Evolutionary conservation across 2,797 vertebrate genomes (phyloP).

Genomic region (Esox masquinongy): DNA sequence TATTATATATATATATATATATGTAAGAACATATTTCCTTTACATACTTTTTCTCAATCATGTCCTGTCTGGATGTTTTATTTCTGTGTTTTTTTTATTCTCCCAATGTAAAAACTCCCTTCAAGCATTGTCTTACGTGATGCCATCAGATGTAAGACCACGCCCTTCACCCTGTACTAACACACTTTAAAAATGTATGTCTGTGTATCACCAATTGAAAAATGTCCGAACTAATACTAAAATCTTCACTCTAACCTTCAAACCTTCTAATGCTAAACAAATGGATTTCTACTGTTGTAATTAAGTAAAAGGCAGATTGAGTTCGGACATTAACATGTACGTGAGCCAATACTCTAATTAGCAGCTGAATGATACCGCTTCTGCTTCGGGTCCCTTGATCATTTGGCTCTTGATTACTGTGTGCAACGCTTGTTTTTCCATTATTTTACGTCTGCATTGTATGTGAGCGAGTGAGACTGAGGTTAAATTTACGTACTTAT

Average conservation of each 20-base stretch:
- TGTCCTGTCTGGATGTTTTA: neutral
- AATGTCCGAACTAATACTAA: slow-evolving; percentile 18
- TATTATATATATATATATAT: slow-evolving; percentile 44
- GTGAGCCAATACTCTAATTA: slow-evolving; percentile 66
- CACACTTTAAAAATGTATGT: neutral
- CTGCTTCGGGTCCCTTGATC: slow-evolving; percentile 55
- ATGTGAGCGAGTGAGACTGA: slow-evolving; percentile 18
- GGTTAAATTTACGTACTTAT: slow-evolving; percentile 10
- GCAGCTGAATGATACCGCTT: slow-evolving; percentile 52
- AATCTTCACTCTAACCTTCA: slow-evolving; percentile 21
- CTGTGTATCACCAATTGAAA: neutral
- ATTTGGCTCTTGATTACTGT: slow-evolving; percentile 47
- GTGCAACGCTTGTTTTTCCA: slow-evolving; percentile 50
- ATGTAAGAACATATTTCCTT: slow-evolving; percentile 33
- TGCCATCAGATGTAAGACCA: too few species aligned
- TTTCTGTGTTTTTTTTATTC: too few species aligned
- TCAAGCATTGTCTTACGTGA: too few species aligned
- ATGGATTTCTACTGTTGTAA: slow-evolving; percentile 40
- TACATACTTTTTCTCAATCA: slow-evolving; percentile 26
- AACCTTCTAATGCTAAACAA: slow-evolving; percentile 49
- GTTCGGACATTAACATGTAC: slow-evolving; percentile 52
- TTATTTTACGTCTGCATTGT: slow-evolving; percentile 26
- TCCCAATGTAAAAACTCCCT: too few species aligned
- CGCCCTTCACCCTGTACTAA: neutral
- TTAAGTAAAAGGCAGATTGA: slow-evolving; percentile 51